These are phyloP conservation scores for Grammomys dolichurus DNA, from an alignment of 2,113 vertebrate species.

Conservation along the genomic window DNA sequence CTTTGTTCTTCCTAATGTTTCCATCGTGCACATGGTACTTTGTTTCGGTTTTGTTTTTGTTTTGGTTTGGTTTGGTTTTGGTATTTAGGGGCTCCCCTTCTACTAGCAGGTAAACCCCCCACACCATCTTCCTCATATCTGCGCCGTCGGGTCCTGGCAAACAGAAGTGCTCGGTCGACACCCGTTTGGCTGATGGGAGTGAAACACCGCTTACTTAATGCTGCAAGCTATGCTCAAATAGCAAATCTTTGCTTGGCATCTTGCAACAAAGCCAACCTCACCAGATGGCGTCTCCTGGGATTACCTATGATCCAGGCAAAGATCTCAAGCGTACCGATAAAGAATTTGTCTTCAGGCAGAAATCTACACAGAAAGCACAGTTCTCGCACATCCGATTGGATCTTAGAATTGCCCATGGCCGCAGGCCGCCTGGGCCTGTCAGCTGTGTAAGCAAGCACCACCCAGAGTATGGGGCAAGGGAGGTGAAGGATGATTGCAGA, in stretches of 20 bases:
- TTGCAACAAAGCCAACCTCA: constrained; percentile 31
- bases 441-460: not conserved
- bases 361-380: constrained; percentile 24
- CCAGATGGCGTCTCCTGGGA: constrained; percentile 24
- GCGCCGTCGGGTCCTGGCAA: not conserved
- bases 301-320: not conserved
- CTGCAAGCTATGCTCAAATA: not conserved
- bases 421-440: not conserved
- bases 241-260: not conserved
- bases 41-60: too few species aligned
- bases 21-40: too few species aligned
- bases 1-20: not conserved
- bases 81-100: not conserved
- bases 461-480: not conserved
- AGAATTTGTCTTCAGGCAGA: constrained; percentile 24
- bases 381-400: not conserved
- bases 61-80: not conserved
- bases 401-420: not conserved
- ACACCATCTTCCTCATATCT: not conserved
- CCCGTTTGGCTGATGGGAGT: not conserved
- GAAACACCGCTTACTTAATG: not conserved
- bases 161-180: not conserved
- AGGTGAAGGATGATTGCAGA: not conserved
- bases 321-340: not conserved
- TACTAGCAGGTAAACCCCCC: not conserved